These are phyloP conservation scores for Ornithoptera priamus DNA, from an alignment of 2,888 invertebrate species.

Conservation along the genomic window DNA sequence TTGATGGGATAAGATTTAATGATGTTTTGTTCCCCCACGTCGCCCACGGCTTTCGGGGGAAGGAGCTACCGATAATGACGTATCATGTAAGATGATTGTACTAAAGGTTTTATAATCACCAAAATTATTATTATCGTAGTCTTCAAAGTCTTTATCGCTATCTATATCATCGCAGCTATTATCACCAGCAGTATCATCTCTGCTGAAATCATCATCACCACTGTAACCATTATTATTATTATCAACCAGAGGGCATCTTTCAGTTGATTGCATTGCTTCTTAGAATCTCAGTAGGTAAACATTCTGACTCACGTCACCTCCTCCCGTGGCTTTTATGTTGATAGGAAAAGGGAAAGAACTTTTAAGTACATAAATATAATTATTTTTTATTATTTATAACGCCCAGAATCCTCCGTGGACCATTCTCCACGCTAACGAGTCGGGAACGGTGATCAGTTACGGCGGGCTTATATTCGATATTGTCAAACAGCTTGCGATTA, in stretches of 20 bases:
- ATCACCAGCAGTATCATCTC: no score
- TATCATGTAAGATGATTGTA: constrained; percentile 84
- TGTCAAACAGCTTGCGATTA: constrained; percentile 85
- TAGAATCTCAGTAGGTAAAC: no score
- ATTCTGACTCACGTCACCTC: no score
- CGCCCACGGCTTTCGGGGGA: constrained; percentile 87
- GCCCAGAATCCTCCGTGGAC: constrained; percentile 94
- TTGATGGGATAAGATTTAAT: constrained; percentile 82
- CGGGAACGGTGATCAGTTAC: constrained; percentile 79
- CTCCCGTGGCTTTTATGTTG: no score
- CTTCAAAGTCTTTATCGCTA: no score
- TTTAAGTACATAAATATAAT: neutral
- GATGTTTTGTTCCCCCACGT: constrained; percentile 90
- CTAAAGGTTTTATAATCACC: neutral
- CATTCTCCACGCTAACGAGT: constrained; percentile 81
- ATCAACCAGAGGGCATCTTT: no score
- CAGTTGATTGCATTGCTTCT: no score
- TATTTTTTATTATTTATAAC: neutral
- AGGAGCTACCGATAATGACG: constrained; percentile 85
- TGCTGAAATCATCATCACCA: no score
- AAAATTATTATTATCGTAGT: no score
- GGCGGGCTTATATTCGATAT: constrained; percentile 90
- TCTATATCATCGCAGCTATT: no score
- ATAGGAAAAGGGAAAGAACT: no score
- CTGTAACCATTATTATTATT: no score